Evolutionary conservation across 2,888 invertebrate genomes (phyloP).

Genomic region (Caenorhabditis zanzibari): DNA sequence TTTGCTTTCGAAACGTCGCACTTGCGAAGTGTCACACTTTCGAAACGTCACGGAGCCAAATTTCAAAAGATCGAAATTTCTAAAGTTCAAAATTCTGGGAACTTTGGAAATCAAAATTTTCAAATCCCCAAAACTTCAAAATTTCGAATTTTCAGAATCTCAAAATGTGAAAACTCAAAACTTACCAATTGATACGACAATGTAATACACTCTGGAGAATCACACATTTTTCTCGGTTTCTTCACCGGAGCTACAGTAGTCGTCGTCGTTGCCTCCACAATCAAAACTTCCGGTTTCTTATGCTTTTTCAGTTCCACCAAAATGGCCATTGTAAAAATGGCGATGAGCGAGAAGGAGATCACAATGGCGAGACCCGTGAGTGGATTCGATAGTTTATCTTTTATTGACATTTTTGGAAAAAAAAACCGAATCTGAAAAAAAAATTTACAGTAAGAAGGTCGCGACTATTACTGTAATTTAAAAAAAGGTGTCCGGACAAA

Average conservation of each 20-base stretch:
- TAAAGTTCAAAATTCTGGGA: neutral
- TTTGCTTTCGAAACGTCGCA: too few species aligned
- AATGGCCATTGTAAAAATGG: neutral
- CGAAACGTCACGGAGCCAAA: too few species aligned
- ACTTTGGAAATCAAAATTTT: neutral
- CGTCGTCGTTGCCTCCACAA: too few species aligned
- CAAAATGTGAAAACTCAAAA: neutral
- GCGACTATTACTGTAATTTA: too few species aligned
- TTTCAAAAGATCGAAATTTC: too few species aligned
- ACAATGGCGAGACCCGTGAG: constrained; percentile 3
- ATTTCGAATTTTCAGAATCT: neutral
- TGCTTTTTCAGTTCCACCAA: constrained; percentile 5
- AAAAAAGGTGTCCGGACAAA: too few species aligned
- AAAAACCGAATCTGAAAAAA: too few species aligned
- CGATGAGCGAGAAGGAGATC: neutral
- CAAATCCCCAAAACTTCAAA: neutral
- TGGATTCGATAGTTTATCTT: constrained; percentile 7
- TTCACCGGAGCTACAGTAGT: neutral
- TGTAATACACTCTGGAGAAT: constrained; percentile 34
- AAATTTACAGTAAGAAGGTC: too few species aligned
- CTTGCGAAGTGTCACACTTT: too few species aligned
- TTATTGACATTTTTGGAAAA: neutral
- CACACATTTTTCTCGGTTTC: constrained; percentile 10
- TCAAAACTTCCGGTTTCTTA: neutral
- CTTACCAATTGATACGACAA: constrained; percentile 33